phyloP scores from a whole-genome alignment of 1,140 invertebrate genomes.

The Cylas formicarius region DNA sequence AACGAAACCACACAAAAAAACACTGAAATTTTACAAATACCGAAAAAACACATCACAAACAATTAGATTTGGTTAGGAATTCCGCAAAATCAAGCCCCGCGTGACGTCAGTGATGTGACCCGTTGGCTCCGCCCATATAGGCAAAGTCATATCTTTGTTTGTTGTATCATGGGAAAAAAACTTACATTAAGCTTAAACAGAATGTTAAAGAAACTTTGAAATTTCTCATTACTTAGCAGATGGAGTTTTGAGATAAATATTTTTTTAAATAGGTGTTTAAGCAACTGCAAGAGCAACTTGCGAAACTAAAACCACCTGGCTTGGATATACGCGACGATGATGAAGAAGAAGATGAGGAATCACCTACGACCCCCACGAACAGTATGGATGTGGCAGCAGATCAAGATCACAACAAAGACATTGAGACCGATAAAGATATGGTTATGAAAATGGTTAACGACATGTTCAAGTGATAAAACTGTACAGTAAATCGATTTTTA shows the following conservation, averaged over 20 bases:
- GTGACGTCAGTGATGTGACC: too few species aligned
- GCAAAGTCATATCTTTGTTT: too few species aligned
- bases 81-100: too few species aligned
- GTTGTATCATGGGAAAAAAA: too few species aligned
- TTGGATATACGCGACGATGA: slow-evolving; percentile 46
- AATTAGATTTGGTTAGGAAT: too few species aligned
- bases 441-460: slow-evolving; percentile 66
- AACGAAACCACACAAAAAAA: too few species aligned
- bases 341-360: slow-evolving; percentile 38
- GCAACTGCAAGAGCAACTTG: slow-evolving; percentile 31
- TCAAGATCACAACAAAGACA: slow-evolving; percentile 37
- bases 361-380: slow-evolving; percentile 32
- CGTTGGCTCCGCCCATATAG: too few species aligned
- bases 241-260: background rate
- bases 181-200: too few species aligned
- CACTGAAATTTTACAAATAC: too few species aligned
- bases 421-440: slow-evolving; percentile 62
- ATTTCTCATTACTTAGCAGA: background rate
- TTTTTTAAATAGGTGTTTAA: slow-evolving; percentile 50
- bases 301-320: slow-evolving; percentile 58
- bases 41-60: too few species aligned
- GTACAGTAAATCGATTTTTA: slow-evolving; percentile 7
- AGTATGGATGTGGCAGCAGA: slow-evolving; percentile 28
- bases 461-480: slow-evolving; percentile 46
- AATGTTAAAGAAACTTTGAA: too few species aligned